Evolutionary conservation across 2,113 vertebrate genomes (phyloP).

Genomic region (Phrynosoma blainvillii): DNA sequence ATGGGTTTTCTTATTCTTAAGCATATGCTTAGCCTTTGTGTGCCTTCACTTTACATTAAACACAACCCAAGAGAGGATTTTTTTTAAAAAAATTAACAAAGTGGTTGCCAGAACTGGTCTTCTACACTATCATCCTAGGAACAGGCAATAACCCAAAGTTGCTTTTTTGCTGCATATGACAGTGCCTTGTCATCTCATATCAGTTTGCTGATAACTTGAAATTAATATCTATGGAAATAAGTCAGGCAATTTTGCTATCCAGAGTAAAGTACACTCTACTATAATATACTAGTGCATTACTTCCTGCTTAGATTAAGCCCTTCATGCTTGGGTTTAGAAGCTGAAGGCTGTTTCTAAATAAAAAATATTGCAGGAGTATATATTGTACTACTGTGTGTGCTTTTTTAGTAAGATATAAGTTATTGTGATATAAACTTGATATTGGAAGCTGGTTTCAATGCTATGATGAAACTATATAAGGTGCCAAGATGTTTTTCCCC

Average conservation of each 20-base stretch:
- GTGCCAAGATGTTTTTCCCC: background rate
- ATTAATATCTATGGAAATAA: slow-evolving; percentile 18
- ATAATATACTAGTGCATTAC: background rate
- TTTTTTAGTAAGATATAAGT: background rate
- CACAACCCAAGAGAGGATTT: background rate
- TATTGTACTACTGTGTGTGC: background rate
- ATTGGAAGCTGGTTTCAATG: background rate
- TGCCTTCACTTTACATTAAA: background rate
- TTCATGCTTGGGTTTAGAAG: background rate
- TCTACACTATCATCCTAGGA: background rate
- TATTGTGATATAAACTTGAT: background rate
- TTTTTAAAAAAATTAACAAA: slow-evolving; percentile 12
- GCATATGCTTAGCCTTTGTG: background rate
- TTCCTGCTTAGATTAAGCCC: background rate
- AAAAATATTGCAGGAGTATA: background rate
- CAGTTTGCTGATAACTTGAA: background rate
- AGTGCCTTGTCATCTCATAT: background rate
- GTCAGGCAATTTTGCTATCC: background rate
- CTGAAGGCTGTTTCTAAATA: background rate
- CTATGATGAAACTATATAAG: background rate
- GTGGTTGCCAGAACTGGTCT: background rate
- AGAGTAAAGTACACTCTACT: background rate
- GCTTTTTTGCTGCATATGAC: background rate
- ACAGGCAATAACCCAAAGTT: background rate
- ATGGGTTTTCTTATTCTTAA: background rate